Base-by-base conservation (phyloP, 2,113 vertebrate species). In the Aldabrachelys gigantea region DNA sequence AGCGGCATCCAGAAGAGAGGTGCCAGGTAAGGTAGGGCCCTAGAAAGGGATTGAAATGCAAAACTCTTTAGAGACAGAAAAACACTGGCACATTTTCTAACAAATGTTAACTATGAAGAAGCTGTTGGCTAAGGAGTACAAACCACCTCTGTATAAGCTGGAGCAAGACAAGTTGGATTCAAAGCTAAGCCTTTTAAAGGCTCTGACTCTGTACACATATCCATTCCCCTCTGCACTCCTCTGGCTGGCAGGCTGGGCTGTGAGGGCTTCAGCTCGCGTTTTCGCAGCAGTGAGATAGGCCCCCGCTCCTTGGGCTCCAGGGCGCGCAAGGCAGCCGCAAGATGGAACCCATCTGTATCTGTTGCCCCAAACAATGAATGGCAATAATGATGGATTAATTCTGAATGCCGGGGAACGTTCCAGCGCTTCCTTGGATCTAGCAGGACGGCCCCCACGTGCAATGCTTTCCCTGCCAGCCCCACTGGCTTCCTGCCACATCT, bases 271-370 rank as follows among this genome's bases (percentile, higher is more conserved):
- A 2, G 3, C 13, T 22, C 47, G 27, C 0, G 4, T 6, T 76
- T 21, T n/a, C 22, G 1, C 0, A 2, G 49, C 41, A 25, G 27
- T n/a, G n/a, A 69, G 9, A 80, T 38, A 25, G 50, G 76, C 76
- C 53, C 25, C 86, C n/a, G 29, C 82, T 80, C 91, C 62, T 19
- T 65, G 31, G 62, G 62, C 12, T 35, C 65, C 0, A 0, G 2
- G 2, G 5, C 3, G 12, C 6, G 29, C 1, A 0, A 0, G 0
- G 16, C 31, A 4, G 3, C 2, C 35, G 9, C 65, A 72, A 38
- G 65, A 57, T 10, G 0, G 1, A 1, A 25, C 41, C 75, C 75
- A 27, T 27, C 38, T 10, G 41, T 27, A 78, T 8, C 49, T n/a
- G 49, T 47, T 17, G 31, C 49, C 79, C 49, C 5, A 19, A 52